phyloP scores from a whole-genome alignment of 2,797 vertebrate genomes.

The Smutsia temminckii region DNA sequence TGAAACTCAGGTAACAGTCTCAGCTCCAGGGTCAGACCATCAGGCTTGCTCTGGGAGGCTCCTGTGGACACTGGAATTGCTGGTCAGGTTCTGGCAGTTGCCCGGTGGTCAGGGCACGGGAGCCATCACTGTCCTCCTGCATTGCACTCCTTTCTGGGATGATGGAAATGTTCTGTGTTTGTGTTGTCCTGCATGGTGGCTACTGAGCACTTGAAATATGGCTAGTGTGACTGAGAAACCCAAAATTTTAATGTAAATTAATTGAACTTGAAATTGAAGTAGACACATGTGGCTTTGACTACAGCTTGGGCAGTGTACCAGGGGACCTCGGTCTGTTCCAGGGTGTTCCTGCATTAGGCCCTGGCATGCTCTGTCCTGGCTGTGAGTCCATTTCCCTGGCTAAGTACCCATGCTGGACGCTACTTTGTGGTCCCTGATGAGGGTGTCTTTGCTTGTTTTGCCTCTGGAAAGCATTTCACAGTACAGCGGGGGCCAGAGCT shows the following conservation, averaged over 20 bases:
- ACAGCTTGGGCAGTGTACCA: background rate
- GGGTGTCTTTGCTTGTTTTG: background rate
- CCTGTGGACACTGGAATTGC: background rate
- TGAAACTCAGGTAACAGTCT: background rate
- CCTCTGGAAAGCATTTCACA: background rate
- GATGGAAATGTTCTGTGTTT: background rate
- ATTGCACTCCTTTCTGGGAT: background rate
- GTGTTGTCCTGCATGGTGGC: background rate
- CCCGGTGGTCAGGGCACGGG: rapidly evolving
- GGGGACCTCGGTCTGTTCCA: background rate
- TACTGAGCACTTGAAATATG: background rate
- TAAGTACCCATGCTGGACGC: background rate
- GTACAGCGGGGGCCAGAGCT: background rate
- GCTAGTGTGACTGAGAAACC: background rate
- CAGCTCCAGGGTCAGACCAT: background rate
- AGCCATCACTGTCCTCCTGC: background rate
- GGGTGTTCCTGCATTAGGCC: background rate
- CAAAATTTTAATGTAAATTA: background rate
- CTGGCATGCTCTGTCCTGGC: background rate
- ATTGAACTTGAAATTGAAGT: background rate
- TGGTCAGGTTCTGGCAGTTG: background rate
- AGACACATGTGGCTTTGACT: background rate
- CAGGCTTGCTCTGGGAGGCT: background rate
- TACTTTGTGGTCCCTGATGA: background rate
- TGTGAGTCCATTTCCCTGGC: background rate